phyloP scores from a whole-genome alignment of 1,140 invertebrate species.

The Trichonephila clavipes region DNA sequence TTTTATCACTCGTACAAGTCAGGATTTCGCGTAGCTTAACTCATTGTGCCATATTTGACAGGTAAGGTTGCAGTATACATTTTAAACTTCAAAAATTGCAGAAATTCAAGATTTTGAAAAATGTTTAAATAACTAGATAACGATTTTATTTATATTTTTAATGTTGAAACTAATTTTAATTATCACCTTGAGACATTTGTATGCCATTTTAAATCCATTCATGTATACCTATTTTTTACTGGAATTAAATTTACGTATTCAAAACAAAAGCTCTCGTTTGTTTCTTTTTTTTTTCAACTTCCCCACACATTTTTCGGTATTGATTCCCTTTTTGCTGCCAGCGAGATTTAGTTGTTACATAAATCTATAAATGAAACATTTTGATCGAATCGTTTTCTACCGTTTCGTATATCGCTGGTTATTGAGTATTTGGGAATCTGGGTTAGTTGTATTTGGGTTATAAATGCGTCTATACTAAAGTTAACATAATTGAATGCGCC shows the following conservation, averaged over 20 bases:
- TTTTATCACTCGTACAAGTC: neutral
- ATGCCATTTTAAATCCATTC: neutral
- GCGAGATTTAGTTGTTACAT: neutral
- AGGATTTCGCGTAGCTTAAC: neutral
- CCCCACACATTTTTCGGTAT: neutral
- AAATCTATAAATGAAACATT: neutral
- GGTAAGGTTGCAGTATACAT: neutral
- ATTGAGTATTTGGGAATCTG: neutral
- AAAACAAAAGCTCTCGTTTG: neutral
- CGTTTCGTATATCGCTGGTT: neutral
- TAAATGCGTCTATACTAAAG: neutral
- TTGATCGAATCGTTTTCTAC: neutral
- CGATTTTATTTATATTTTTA: neutral
- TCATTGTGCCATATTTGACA: neutral
- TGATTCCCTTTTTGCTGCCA: neutral
- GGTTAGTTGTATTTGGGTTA: neutral
- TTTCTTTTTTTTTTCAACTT: constrained; percentile 12
- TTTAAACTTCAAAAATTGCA: neutral
- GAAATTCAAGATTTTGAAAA: neutral
- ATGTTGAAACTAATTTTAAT: neutral
- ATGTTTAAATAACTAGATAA: neutral
- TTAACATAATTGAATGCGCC: neutral
- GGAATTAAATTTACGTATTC: constrained; percentile 18
- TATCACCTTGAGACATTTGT: neutral
- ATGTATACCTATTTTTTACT: neutral